Base-by-base conservation (phyloP, 2,888 invertebrate genomes). In the Poecilobothrus nobilitatus region DNA sequence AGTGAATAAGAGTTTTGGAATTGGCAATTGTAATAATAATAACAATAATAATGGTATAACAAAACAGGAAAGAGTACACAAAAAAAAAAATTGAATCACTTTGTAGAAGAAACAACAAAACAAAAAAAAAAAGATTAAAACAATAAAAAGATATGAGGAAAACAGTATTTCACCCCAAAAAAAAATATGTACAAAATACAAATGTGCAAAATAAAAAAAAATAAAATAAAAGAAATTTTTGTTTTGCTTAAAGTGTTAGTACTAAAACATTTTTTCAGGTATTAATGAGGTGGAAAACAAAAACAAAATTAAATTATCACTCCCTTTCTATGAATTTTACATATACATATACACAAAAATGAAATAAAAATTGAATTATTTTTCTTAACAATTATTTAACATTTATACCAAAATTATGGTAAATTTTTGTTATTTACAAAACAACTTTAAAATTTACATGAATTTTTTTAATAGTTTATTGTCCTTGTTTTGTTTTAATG, bases 11-110 rank as follows among this genome's bases (percentile, higher is more conserved):
- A 53, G 18, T 3, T 53, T 2, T 53, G 53, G 18, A 53, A 53
- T 53, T 53, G 53, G 53, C 53, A 53, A 53, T 53, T 53, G 53
- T 53, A 53, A 53, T 53, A 53, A 53, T 53, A 53, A 53, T 53
- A 53, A 53, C 2, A 41, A 41, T 15, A 15, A 41, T 41, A 41
- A 41, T 41, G 15, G 9, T 41, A 8, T 12, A 41, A 41, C 41
- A 41, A 41, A 41, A 41, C 2, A 41, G 9, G 15, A 12, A n/a
- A 3, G 15, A 9, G 9, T 2, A 12, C 7, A 41, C 5, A 41
- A 41, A 41, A 41, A 41, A 41, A 41, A 41, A 41, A 5, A 41
- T 41, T 8, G 9, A 41, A 9, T 41, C 27, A 27, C 27, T 27
- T 27, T 27, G 27, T n/a, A n/a, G n/a, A n/a, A 8, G 6, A 34